Evolutionary conservation across 1,140 invertebrate species (phyloP), one percentile per base, ranked within the genome.

Genomic region (Drosophila kikkawai): DNA sequence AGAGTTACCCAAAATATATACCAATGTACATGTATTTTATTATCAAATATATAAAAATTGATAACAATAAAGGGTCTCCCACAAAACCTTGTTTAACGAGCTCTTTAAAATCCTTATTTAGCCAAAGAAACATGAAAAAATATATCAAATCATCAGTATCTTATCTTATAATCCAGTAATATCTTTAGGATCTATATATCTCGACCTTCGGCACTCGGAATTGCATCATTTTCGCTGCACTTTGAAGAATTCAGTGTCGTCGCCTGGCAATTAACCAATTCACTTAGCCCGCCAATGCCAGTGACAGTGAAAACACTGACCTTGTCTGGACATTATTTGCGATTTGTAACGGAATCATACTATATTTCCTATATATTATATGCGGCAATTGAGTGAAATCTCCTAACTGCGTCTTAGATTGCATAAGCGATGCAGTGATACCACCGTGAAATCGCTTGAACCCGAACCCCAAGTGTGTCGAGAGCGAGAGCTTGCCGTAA

Each of bases 401-500:
- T 39, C 48, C 53, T n/a, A 63, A 90, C 79, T 85, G 82, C 85
- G 85, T 79, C 81, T 90, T 85, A 85, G 79, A 79, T 82, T 90
- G 82, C 78, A 84, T 76, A 88, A 90, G 61, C 48, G 78, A 55
- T 73, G 77, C 68, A 80, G 47, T 71, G 53, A 59, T 55, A 19
- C 41, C 26, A 41, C 41, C 26, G 41, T 26, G 64, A 63, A 73
- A 45, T 63, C 58, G 26, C 39, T 29, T 55, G 47, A 74, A 75
- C 57, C 48, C 57, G 69, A 74, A 74, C 69, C 36, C 71, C 17
- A 51, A 67, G 9, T 19, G 32, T 68, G 17, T 8, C 34, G 41
- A 37, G 7, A 57, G 68, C 32, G 17, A 55, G 17, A 47, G 67
- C 32, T 69, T 47, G 65, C 15, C 45, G 36, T 73, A 68, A 67